A percentile compares a stretch with the other conserved stretches of the same genome.
phyloP scores from a whole-genome alignment of 2,113 vertebrate species.

The Apteryx mantelli region DNA sequence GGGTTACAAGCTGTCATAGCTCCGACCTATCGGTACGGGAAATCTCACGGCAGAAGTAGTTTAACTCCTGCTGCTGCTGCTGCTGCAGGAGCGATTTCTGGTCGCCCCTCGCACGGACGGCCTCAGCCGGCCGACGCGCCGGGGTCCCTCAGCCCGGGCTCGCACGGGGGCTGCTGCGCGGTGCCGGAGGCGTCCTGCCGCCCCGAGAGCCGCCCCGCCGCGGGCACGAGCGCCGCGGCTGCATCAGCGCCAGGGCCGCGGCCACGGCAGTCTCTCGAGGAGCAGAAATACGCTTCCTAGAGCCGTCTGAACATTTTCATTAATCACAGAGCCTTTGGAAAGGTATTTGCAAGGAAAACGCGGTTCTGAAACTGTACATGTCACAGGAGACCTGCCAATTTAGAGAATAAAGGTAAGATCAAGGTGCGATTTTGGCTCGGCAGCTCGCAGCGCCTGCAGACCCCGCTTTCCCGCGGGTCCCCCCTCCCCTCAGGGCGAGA shows the following conservation, averaged over 20 bases:
- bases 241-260: fast-evolving
- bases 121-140: too few species aligned
- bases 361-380: background rate
- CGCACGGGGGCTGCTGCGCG: too few species aligned
- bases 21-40: background rate
- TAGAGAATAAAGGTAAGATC: background rate
- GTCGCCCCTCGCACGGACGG: background rate
- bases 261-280: fast-evolving
- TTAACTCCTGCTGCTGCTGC: background rate
- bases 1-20: background rate
- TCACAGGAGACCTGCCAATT: background rate
- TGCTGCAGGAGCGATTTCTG: too few species aligned
- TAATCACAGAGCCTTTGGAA: background rate
- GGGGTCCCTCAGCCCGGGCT: background rate
- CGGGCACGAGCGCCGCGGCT: fast-evolving
- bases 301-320: fast-evolving
- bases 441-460: background rate
- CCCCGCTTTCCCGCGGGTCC: background rate
- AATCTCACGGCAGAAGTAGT: background rate
- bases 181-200: too few species aligned
- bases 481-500: fast-evolving
- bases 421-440: background rate
- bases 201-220: fast-evolving
- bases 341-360: background rate
- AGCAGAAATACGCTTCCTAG: background rate